Evolutionary conservation across 2,797 vertebrate species (phyloP), one percentile per base, ranked within the genome.

Genomic region (Tenualosa ilisha): DNA sequence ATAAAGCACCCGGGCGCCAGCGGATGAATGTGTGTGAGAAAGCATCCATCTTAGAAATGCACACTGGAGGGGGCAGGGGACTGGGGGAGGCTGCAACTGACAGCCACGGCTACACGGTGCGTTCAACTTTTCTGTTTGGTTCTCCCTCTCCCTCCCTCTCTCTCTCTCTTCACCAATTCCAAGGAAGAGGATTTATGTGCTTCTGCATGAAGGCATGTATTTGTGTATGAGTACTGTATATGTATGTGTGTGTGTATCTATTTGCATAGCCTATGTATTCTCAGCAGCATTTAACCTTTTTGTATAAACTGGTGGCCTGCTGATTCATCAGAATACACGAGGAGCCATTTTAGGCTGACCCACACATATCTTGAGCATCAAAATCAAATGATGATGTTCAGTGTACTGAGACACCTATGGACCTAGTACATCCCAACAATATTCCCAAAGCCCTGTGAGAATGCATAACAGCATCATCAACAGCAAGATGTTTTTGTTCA

Each of bases 1-100:
- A 95, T 96, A 96, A 95, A 95, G 94, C 94, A 94, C 92, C 92
- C 82, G 86, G 89, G 93, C 86, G 91, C 93, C 92, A 90, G 93
- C 91, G 91, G 94, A 94, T 93, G 94, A 93, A 93, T 93, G 93
- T 90, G 89, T 90, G 92, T 90, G 91, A 93, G 94, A 93, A 94
- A 92, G 93, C 93, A 95, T 95, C 95, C 93, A 95, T 95, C 94
- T 95, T 95, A 93, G 90, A 91, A 92, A 92, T 89, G 90, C 90
- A 91, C 90, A 91, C 92, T 92, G 93, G 93, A 93, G 92, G 93
- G 93, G 93, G 94, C 93, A 93, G 91, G 92, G 93, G 93, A 93
- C 93, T 94, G 94, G 72, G 72, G 40, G 72, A 93, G 93, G 93
- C 94, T 92, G 92, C 93, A 92, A 93, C 93, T 94, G 94, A 95